Conservation (phyloP, 2,888 invertebrate species). For the Callosobruchus maculatus region DNA sequence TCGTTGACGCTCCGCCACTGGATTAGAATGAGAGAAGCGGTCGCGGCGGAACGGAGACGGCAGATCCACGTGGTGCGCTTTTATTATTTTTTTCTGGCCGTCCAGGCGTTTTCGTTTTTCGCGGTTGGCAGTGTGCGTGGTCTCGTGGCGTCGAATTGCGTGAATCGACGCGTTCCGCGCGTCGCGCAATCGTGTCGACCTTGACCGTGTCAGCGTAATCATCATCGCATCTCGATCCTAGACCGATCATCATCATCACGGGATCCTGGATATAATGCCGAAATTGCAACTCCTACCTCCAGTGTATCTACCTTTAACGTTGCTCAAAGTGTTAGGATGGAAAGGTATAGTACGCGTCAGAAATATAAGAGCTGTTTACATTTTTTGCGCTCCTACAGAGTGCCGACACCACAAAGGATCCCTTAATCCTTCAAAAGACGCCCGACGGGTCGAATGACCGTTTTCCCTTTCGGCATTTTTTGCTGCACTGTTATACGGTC, state of each 20-base stretch:
- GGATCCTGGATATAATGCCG: not conserved
- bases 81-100: not conserved
- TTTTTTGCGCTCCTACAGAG: too few species aligned
- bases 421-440: too few species aligned
- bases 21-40: not conserved
- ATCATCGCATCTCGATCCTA: not conserved
- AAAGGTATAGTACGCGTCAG: too few species aligned
- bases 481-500: too few species aligned
- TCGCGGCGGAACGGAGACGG: not conserved
- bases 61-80: not conserved
- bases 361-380: too few species aligned
- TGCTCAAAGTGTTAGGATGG: too few species aligned
- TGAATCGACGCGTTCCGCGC: not conserved
- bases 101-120: not conserved
- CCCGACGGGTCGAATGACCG: too few species aligned
- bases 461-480: too few species aligned
- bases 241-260: not conserved
- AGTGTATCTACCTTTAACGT: not conserved
- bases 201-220: not conserved
- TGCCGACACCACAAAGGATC: too few species aligned
- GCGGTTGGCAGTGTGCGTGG: not conserved
- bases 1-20: not conserved
- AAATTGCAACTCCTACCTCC: not conserved
- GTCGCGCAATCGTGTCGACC: not conserved
- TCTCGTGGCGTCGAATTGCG: not conserved